These are phyloP conservation scores for Melieria picta DNA, from an alignment of 2,888 invertebrate genomes.

Conservation along the genomic window DNA sequence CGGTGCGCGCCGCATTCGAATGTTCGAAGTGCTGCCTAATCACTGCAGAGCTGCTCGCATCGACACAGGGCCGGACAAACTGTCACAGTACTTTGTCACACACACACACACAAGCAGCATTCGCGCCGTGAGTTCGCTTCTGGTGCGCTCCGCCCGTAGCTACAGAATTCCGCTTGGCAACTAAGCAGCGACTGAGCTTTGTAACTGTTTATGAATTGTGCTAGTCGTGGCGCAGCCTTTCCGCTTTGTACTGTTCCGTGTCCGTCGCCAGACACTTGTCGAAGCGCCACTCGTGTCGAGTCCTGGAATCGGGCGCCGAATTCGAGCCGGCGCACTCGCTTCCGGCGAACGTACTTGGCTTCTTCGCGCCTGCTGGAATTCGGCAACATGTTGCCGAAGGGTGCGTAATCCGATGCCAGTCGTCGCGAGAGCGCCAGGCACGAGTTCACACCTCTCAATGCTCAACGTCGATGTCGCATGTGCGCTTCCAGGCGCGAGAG, in stretches of 20 bases:
- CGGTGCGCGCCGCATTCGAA: too few relatives aligned
- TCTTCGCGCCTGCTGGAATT: neutral
- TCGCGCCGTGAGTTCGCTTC: slow-evolving; percentile 6
- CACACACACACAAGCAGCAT: slow-evolving; percentile 8
- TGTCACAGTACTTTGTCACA: neutral
- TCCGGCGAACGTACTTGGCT: neutral
- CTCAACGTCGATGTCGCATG: neutral
- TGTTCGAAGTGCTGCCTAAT: too few relatives aligned
- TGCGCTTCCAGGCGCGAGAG: too few relatives aligned
- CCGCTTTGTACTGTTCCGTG: neutral
- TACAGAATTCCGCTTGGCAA: slow-evolving; percentile 60
- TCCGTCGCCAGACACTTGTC: neutral
- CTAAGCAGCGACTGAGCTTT: slow-evolving; percentile 58
- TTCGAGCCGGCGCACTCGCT: neutral
- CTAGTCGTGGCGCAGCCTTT: slow-evolving; percentile 39
- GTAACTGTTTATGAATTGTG: slow-evolving; percentile 58
- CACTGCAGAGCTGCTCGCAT: too few relatives aligned
- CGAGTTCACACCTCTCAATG: neutral
- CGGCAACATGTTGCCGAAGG: slow-evolving; percentile 19
- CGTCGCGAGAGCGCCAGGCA: neutral
- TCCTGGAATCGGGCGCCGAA: neutral
- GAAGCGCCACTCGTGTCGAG: slow-evolving; percentile 7
- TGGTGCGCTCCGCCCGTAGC: slow-evolving; percentile 52
- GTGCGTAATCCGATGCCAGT: neutral
- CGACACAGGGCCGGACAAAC: too few relatives aligned